Base-by-base conservation (phyloP, 1,140 invertebrate species). In the Atta colombica region DNA sequence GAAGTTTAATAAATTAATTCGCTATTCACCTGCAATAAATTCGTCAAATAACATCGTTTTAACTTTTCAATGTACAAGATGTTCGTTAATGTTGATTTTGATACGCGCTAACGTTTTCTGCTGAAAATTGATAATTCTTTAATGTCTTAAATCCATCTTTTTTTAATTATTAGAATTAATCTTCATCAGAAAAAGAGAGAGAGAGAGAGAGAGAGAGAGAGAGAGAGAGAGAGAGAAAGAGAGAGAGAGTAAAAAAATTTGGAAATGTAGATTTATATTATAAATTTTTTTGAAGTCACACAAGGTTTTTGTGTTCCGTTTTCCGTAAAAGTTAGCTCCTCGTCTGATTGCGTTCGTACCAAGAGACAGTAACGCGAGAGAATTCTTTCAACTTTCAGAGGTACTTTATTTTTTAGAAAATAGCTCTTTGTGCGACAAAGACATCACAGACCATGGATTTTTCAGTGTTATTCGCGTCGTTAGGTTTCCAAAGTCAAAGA, bases 1-100 rank as follows among this genome's bases (percentile, higher is more conserved):
- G 25, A 77, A 77, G 21, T 6, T 77, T 77, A 77, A 77, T 39
- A 77, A 45, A 45, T 77, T 77, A 77, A 61, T 61, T 25, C 3
- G 4, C 3, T 45, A 8, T 45, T 61, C 61, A 61, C 6, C 3
- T 2, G 28, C 3, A 10, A 39, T 45, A 28, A 25, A 77, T 77
- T 61, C 7, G 25, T 25, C 16, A 28, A 75, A 0, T 35, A 77
- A 60, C 2, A 60, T n/a, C 14, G 7, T 39, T 77, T 75, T 75
- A 39, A 39, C n/a, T 39, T n/a, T 25, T 25, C 31, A 7, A 45
- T 18, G 18, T 61, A 10, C 35, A 18, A 25, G 5, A 45, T 45
- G 3, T 45, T 45, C 0, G n/a, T 35, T 60, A 28, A 61, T 28
- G 6, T 75, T n/a, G 28, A n/a, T 6, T 8, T 25, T 75, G 16